Evolutionary conservation across 2,888 invertebrate genomes (phyloP).

Genomic region (Caenorhabditis parvicauda): DNA sequence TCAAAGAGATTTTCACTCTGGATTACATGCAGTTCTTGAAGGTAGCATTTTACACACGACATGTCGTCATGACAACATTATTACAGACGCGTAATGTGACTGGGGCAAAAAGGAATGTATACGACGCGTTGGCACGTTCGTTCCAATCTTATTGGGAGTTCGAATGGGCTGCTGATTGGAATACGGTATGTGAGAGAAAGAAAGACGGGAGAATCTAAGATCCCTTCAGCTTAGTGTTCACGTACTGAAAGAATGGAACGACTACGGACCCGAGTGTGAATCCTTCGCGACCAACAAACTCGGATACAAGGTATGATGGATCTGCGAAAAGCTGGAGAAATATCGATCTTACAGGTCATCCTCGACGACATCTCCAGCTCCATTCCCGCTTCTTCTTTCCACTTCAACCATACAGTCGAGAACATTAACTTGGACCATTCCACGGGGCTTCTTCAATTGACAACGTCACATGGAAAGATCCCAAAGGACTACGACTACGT

Average conservation of each 20-base stretch:
- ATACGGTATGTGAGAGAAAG: slow-evolving; percentile 23
- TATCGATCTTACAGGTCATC: slow-evolving; percentile 23
- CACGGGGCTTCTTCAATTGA: slow-evolving; percentile 9
- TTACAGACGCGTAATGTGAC: slow-evolving; percentile 29
- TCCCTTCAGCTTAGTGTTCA: slow-evolving; percentile 42
- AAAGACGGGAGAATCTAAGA: not conserved
- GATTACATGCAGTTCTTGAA: slow-evolving; percentile 36
- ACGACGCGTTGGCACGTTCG: slow-evolving; percentile 46
- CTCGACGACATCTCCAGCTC: slow-evolving; percentile 36
- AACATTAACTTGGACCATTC: slow-evolving; percentile 29
- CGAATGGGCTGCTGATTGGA: slow-evolving; percentile 58
- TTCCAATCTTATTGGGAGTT: slow-evolving; percentile 55
- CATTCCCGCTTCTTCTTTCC: slow-evolving; percentile 27
- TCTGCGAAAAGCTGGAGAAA: not conserved
- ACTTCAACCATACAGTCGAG: slow-evolving; percentile 40
- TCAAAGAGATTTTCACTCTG: slow-evolving; percentile 33
- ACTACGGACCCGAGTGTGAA: slow-evolving; percentile 44
- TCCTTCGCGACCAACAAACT: slow-evolving; percentile 47
- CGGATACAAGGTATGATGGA: slow-evolving; percentile 39
- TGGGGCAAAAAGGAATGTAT: slow-evolving; percentile 31
- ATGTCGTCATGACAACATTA: not conserved
- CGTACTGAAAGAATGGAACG: slow-evolving; percentile 54
- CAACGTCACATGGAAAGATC: slow-evolving; percentile 12
- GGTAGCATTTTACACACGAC: not conserved
- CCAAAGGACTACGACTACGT: slow-evolving; percentile 46